phyloP scores from a whole-genome alignment of 2,888 invertebrate species.

The Zygaena filipendulae region DNA sequence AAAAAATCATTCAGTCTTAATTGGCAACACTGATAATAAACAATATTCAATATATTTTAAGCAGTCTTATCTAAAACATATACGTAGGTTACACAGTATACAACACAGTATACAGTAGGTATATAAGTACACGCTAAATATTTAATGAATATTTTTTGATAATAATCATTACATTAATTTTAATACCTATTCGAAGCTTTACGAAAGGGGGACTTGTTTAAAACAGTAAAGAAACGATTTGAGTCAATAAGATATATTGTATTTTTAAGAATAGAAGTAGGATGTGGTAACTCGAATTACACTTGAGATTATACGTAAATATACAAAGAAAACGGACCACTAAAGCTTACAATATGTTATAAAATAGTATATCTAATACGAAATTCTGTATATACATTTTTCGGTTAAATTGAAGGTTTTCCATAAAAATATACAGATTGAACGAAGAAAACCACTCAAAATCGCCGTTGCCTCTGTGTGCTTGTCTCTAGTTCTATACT shows the following conservation, averaged over 20 bases:
- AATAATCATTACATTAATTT: no score
- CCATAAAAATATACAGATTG: constrained; percentile 49
- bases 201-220: no score
- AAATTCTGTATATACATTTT: constrained; percentile 19
- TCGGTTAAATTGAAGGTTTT: constrained; percentile 50
- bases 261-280: no score
- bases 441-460: constrained; percentile 54
- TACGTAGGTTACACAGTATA: no score
- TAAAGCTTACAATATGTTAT: constrained; percentile 16
- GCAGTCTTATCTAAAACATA: constrained; percentile 17
- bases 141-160: no score
- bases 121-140: no score
- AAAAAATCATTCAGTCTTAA: constrained; percentile 46
- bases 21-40: constrained; percentile 52
- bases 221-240: no score
- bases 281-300: constrained; percentile 60
- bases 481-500: constrained; percentile 42
- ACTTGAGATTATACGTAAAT: constrained; percentile 39
- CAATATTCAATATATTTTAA: no score
- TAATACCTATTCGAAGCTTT: no score
- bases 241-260: no score
- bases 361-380: not conserved
- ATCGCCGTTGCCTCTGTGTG: constrained; percentile 58
- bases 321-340: constrained; percentile 25
- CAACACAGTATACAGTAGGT: no score